Evolutionary conservation across 2,797 vertebrate species (phyloP), one percentile per base, ranked within the genome.

Genomic region (Kryptopterus vitreolus): DNA sequence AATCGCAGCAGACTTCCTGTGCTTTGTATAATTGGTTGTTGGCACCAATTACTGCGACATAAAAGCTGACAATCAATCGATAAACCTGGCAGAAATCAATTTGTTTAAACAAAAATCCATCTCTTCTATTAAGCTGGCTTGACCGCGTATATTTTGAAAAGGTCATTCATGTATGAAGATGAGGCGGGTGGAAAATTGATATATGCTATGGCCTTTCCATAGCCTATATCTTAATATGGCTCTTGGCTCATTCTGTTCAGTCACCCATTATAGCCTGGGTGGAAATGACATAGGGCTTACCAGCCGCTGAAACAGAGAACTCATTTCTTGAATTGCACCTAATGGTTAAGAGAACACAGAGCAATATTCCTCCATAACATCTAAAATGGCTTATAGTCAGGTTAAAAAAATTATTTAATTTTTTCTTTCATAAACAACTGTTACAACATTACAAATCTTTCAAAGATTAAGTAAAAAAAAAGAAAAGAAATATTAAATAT

Each of bases 31-130:
- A 79, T 71, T 24, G 48, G 52, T 69, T 74, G 57, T 22, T 18
- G 29, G 73, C 48, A 43, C 68, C 66, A 85, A 75, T 79, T 73
- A 79, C n/a, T 24, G 59, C 38, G 79, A 55, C 81, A 83, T 61
- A 10, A 29, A 72, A 29, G 24, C 16, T 81, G 66, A 55, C 72
- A 69, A 73, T 75, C 46, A 68, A 57, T 83, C 50, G 52, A 80
- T 53, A 77, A 73, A 62, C 63, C 18, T 83, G 68, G 69, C 82
- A 74, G 53, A 65, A 53, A 79, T 85, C 70, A 43, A 65, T 83
- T 63, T 38, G 29, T 43, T 55, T 77, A 81, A 81, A 77, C 68
- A 76, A 77, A 76, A 81, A 81, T 81, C 73, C 59, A 81, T 83
- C 69, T 52, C 48, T 22, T 29, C 57, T 59, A 48, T 16, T 65